phyloP scores from a whole-genome alignment of 2,113 vertebrate species.

The Salvelinus fontinalis region DNA sequence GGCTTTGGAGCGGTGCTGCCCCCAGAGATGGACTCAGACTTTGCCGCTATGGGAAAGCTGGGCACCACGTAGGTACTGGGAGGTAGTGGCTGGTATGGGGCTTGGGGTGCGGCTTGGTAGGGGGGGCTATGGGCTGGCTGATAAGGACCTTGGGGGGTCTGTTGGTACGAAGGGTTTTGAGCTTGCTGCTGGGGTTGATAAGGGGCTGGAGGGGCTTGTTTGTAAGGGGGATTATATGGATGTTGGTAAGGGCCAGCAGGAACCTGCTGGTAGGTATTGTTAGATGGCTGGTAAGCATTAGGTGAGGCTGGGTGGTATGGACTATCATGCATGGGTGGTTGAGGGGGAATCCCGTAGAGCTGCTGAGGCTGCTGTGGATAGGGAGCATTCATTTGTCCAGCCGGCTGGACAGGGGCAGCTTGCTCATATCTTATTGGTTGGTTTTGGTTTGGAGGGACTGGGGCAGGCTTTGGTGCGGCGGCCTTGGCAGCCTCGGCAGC shows the following conservation, averaged over 20 bases:
- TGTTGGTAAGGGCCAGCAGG: conserved; percentile 33
- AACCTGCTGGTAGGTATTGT: conserved; percentile 20
- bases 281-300: conserved; percentile 57
- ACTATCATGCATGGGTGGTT: conserved; percentile 66
- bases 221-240: conserved; percentile 66
- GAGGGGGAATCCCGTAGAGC: conserved; percentile 73
- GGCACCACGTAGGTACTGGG: conserved; percentile 64
- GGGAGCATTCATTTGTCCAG: conserved; percentile 64
- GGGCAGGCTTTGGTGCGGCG: conserved; percentile 48
- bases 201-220: conserved; percentile 50
- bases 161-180: conserved; percentile 59
- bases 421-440: conserved; percentile 69
- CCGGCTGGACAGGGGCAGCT: conserved; percentile 63
- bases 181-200: conserved; percentile 61
- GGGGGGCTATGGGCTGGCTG: conserved; percentile 63
- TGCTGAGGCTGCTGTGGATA: conserved; percentile 68
- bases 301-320: conserved; percentile 58
- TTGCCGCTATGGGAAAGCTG: conserved; percentile 75
- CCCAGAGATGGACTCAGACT: conserved; percentile 74
- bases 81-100: conserved; percentile 65
- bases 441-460: conserved; percentile 58
- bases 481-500: conserved; percentile 73
- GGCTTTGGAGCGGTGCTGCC: conserved; percentile 85
- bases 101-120: conserved; percentile 60
- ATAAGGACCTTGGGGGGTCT: conserved; percentile 57